Conservation (phyloP, 2,888 invertebrate species). For the Apocheima hispidaria region DNA sequence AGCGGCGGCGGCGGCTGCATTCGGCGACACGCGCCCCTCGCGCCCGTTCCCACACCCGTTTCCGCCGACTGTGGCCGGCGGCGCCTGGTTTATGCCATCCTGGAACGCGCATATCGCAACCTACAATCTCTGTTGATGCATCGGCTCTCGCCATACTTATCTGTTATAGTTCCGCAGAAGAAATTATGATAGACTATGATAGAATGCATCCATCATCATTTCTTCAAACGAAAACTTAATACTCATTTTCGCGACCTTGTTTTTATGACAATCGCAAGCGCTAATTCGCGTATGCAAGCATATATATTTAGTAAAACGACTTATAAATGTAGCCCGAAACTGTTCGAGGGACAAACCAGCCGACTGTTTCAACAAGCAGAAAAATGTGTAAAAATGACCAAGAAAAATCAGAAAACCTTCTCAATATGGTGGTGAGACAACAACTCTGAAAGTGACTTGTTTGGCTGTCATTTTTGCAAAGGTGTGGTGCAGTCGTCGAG, state of each 20-base stretch:
- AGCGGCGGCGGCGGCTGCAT: conserved; percentile 92
- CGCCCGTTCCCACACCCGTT: conserved; percentile 85
- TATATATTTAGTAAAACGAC: background rate
- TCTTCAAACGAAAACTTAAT: background rate
- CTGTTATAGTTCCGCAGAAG: background rate
- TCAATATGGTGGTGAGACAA: background rate
- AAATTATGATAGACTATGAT: conserved; percentile 1
- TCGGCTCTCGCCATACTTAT: conserved; percentile 20
- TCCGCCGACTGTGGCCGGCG: conserved; percentile 84
- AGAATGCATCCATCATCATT: background rate
- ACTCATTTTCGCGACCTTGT: conserved; percentile 41
- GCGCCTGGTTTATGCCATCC: conserved; percentile 85
- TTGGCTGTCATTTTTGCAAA: background rate
- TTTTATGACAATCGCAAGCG: conserved; percentile 44
- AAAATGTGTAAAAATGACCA: conserved; percentile 5
- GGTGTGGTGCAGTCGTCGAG: conserved; percentile 1
- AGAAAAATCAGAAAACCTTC: background rate
- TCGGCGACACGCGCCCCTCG: conserved; percentile 83
- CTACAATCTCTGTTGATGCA: conserved; percentile 45
- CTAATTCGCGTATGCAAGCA: conserved; percentile 64
- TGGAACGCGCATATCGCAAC: conserved; percentile 72
- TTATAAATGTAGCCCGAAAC: background rate
- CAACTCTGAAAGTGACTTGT: background rate
- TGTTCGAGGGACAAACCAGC: background rate
- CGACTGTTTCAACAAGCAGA: background rate